Base-by-base conservation (phyloP, 2,113 vertebrate genomes). In the Mesocricetus auratus region DNA sequence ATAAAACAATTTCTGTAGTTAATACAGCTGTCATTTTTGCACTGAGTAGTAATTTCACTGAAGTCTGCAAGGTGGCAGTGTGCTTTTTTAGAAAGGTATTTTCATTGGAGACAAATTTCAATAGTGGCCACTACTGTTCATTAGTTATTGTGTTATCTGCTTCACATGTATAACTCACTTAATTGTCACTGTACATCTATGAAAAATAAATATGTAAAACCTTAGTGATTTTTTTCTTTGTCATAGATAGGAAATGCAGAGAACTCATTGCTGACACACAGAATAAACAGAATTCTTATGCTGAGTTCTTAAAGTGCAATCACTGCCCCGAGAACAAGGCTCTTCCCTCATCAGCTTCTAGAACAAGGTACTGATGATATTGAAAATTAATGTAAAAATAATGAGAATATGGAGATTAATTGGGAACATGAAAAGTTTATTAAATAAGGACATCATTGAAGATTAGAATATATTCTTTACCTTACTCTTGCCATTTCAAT, bases 31-130 rank as follows among this genome's bases (percentile, higher is more conserved):
- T 58, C 58, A 71, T 78, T 83, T 91, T 33, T 94, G 50, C 36
- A 31, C 89, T 68, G 79, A 58, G 73, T 75, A 79, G 85, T 56
- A 95, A 21, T 95, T 96, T 94, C 26, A 19, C 31, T 78, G 69
- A 91, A 56, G 77, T 94, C 68, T 96, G 56, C 26, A 93, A 96
- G 91, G 85, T 75, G 79, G 56, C 92, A 96, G 73, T 94, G 26
- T 60, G 94, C 11, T 86, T 75, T 88, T 89, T 90, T 73, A 2
- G 19, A 82, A 96, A 90, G 58, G 68, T 29, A 94, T 62, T 89
- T 94, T 77, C 45, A 95, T 96, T 91, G 45, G 78, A 89, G 58
- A 90, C 77, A 47, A 88, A 81, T 81, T 92, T 66, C 85, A 89
- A 92, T 82, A 85, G 64, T 53, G 74, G 50, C 11, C 79, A 53